Base-by-base conservation (phyloP, 2,113 vertebrate species). In the Hypocryptadius cinnamomeus region DNA sequence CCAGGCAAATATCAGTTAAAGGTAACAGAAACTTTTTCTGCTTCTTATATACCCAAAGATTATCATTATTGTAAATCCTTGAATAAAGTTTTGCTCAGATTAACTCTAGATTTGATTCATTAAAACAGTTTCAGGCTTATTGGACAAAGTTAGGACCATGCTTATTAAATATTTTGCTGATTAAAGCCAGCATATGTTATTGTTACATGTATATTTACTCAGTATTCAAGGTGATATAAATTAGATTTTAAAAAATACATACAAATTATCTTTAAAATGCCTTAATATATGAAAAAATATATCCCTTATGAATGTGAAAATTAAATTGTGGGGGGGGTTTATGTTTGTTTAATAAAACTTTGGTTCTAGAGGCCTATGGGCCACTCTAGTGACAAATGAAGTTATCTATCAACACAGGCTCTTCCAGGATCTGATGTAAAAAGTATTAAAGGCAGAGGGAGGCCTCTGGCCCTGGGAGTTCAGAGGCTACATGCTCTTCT, bases 261-360 rank as follows among this genome's bases (percentile, higher is more conserved):
- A 53, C 4, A 0, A 48, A 68, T 85, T 28, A 42, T 11, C 68
- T 74, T n/a, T 17, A 20, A 89, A 70, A 70, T 39, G 4, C n/a
- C 15, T n/a, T 69, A 70, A 57, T 57, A 33, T 20, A 31, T 42
- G 8, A 72, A 51, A 78, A 70, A 69, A 18, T 21, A 21, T 13
- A 47, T 23, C 7, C 19, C 16, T 68, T 71, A 16, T 35, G 30
- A 76, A 42, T 47, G 24, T 48, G 39, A 44, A 57, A 51, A 51
- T 28, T 37, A 69, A 44, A 10, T 51, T 13, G 9, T 20, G 30
- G 15, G 4, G 4, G 10, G 0, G 0, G 11, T 44, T 42, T 25
- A 33, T n/a, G 24, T 40, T 54, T 2, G 2, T 54, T 39, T 33
- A 23, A 37, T 39, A 68, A 11, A 30, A 31, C 19, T 89, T 88